Conservation (phyloP, 2,888 invertebrate species). For the Neocrepidodera transversa region DNA sequence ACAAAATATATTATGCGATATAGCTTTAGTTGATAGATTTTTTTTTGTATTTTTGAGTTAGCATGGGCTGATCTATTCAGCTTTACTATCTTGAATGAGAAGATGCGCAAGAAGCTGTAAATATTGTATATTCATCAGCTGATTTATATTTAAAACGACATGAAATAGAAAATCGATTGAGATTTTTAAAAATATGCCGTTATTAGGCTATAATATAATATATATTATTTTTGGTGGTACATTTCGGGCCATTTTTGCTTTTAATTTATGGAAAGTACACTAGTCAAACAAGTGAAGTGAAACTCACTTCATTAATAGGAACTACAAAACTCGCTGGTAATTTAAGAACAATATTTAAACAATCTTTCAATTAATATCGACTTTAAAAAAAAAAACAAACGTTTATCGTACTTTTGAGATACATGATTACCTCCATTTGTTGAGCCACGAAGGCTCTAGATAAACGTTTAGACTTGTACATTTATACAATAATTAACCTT, state of each 20-base stretch:
- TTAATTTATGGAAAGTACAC: slow-evolving; percentile 56
- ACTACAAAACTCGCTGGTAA: slow-evolving; percentile 81
- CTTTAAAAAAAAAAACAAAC: no score
- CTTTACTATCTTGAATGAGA: slow-evolving; percentile 16
- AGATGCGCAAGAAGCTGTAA: slow-evolving; percentile 53
- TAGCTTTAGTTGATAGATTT: slow-evolving; percentile 43
- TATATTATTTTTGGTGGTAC: slow-evolving; percentile 44
- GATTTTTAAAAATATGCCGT: slow-evolving; percentile 41
- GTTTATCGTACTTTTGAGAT: no score
- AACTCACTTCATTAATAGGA: slow-evolving; percentile 67
- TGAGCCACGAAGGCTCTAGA: slow-evolving; percentile 35
- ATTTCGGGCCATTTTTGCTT: slow-evolving; percentile 49
- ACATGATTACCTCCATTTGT: slow-evolving; percentile 35
- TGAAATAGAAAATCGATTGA: slow-evolving; percentile 39
- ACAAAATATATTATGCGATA: slow-evolving; percentile 46
- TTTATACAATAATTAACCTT: slow-evolving; percentile 49
- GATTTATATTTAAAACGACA: slow-evolving; percentile 37
- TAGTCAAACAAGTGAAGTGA: slow-evolving; percentile 58
- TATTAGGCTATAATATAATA: slow-evolving; percentile 32
- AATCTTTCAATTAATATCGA: slow-evolving; percentile 36
- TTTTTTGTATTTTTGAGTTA: slow-evolving; percentile 27
- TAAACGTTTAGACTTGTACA: slow-evolving; percentile 50
- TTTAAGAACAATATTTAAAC: slow-evolving; percentile 69
- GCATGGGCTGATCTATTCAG: slow-evolving; percentile 44
- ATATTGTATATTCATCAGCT: slow-evolving; percentile 60